Evolutionary conservation across 2,888 invertebrate species (phyloP).

Genomic region (Bibio marci): DNA sequence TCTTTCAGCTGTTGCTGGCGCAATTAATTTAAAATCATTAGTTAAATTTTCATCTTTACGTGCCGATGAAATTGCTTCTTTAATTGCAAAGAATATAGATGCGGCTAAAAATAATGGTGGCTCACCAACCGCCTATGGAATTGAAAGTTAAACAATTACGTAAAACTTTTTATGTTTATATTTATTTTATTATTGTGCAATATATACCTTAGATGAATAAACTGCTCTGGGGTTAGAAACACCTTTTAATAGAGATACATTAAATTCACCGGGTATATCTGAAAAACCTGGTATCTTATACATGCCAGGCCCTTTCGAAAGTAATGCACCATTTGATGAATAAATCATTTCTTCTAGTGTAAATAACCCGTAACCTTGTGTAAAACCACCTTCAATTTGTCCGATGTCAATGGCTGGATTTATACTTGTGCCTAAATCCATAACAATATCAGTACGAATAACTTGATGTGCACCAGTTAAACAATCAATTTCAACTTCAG

Average conservation of each 20-base stretch:
- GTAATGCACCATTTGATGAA: slow-evolving; percentile 64
- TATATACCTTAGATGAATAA: slow-evolving; percentile 88
- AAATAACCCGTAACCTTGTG: slow-evolving; percentile 87
- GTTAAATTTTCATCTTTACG: slow-evolving; percentile 48
- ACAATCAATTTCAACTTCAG: slow-evolving; percentile 86
- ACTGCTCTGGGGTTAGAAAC: slow-evolving; percentile 80
- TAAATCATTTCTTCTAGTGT: slow-evolving; percentile 80
- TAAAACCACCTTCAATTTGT: slow-evolving; percentile 88
- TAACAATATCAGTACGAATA: slow-evolving; percentile 78
- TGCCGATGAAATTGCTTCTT: slow-evolving; percentile 67
- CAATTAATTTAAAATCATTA: slow-evolving; percentile 45
- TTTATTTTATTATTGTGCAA: too few species aligned
- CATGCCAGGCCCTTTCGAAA: slow-evolving; percentile 74
- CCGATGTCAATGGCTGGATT: slow-evolving; percentile 93
- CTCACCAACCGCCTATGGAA: slow-evolving; percentile 76
- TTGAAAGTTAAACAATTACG: not conserved
- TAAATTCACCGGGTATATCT: slow-evolving; percentile 82
- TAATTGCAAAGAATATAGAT: slow-evolving; percentile 80
- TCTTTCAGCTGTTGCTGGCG: slow-evolving; percentile 76
- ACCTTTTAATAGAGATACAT: slow-evolving; percentile 83
- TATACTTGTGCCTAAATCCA: slow-evolving; percentile 89
- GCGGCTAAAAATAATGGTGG: slow-evolving; percentile 83
- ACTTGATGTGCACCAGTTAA: slow-evolving; percentile 87
- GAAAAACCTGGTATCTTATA: slow-evolving; percentile 90
- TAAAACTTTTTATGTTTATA: slow-evolving; percentile 3